Evolutionary conservation across 2,888 invertebrate genomes (phyloP).

Genomic region (Arctia plantaginis): DNA sequence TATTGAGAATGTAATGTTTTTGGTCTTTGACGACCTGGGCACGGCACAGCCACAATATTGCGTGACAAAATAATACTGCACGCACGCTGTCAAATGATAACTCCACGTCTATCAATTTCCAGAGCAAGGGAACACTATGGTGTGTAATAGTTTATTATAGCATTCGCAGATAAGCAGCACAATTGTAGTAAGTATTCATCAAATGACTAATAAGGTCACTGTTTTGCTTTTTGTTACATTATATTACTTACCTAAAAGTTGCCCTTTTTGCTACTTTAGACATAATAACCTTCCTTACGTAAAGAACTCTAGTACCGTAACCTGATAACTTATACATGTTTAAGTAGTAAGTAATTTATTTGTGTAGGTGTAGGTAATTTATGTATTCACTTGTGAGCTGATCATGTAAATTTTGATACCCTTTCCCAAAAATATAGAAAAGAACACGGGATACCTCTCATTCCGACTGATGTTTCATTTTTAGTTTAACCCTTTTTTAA

Average conservation of each 20-base stretch:
- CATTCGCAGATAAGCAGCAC: slow-evolving; percentile 74
- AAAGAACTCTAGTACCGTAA: neutral
- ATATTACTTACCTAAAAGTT: neutral
- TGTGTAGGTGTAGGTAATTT: neutral
- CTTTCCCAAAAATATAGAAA: neutral
- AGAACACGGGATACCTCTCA: too few species aligned
- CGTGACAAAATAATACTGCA: slow-evolving; percentile 78
- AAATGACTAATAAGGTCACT: slow-evolving; percentile 62
- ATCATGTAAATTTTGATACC: neutral
- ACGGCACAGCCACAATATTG: slow-evolving; percentile 68
- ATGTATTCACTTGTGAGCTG: neutral
- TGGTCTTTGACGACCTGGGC: slow-evolving; percentile 72
- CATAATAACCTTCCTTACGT: neutral
- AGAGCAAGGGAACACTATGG: slow-evolving; percentile 74
- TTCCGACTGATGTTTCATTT: too few species aligned
- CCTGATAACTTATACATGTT: neutral
- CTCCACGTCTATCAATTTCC: slow-evolving; percentile 84
- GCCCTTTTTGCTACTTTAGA: neutral
- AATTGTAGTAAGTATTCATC: slow-evolving; percentile 66
- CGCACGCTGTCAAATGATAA: slow-evolving; percentile 87
- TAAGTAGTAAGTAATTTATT: neutral
- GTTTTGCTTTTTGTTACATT: slow-evolving; percentile 38
- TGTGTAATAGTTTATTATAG: slow-evolving; percentile 70
- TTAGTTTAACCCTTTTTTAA: too few species aligned
- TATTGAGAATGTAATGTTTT: slow-evolving; percentile 16